These are phyloP conservation scores for Lophotriccus pileatus DNA, from an alignment of 2,797 vertebrate species.

Conservation along the genomic window DNA sequence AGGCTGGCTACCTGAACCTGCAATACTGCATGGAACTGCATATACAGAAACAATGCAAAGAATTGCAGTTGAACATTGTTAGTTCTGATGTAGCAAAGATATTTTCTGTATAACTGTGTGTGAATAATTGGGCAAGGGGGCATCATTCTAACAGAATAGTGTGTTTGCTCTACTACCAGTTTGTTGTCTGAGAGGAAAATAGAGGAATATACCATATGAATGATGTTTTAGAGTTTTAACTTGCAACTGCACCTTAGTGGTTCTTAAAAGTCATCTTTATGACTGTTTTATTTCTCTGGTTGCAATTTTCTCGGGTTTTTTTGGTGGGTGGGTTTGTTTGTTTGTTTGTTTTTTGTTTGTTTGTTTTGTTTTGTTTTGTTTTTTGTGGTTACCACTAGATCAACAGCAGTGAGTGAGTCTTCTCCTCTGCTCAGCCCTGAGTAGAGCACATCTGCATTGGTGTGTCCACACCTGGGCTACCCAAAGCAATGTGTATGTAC, in stretches of 20 bases:
- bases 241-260: background rate
- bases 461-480: background rate
- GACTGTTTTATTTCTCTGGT: background rate
- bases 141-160: background rate
- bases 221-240: background rate
- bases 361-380: background rate
- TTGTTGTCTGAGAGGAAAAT: background rate
- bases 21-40: background rate
- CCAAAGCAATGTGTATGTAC: background rate
- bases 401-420: background rate
- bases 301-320: background rate
- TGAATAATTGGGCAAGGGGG: background rate
- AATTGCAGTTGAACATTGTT: background rate
- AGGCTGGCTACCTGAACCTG: background rate
- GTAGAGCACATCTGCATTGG: background rate
- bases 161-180: background rate
- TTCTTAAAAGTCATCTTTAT: background rate
- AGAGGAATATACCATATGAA: fast-evolving
- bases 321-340: background rate
- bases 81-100: background rate
- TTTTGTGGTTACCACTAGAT: background rate
- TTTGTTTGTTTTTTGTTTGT: background rate
- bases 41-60: background rate
- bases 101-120: background rate
- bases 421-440: background rate